A percentile compares a stretch with the other conserved stretches of the same genome.
These are phyloP conservation scores for Piliocolobus tephrosceles DNA, from an alignment of 2,113 vertebrate species.

Conservation along the genomic window DNA sequence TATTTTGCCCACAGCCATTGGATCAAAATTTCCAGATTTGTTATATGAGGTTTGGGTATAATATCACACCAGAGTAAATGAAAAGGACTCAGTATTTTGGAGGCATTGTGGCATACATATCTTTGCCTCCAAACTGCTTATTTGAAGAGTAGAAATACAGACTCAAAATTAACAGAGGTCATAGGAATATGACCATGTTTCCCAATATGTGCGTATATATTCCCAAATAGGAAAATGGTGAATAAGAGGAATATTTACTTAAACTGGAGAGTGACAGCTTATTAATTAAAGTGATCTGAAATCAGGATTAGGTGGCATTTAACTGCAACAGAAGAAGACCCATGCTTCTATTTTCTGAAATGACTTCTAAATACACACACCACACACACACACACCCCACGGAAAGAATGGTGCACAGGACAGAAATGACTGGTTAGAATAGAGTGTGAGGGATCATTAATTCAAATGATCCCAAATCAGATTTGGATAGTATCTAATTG, in stretches of 20 bases:
- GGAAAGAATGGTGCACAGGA: conserved; percentile 19
- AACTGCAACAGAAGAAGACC: conserved; percentile 55
- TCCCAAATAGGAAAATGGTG: conserved; percentile 53
- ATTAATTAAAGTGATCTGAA: conserved; percentile 45
- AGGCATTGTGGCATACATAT: neutral
- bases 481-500: neutral
- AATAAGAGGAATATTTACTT: conserved; percentile 43
- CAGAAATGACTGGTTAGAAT: neutral
- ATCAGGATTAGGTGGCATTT: conserved; percentile 40
- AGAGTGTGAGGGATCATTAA: neutral
- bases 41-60: neutral
- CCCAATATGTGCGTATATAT: too few species aligned
- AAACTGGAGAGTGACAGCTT: conserved; percentile 5
- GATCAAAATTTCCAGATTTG: conserved; percentile 31
- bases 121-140: neutral
- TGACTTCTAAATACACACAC: neutral
- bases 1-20: neutral
- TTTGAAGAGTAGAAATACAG: neutral
- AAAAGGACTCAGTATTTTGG: conserved; percentile 1
- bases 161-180: neutral
- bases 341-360: conserved; percentile 39
- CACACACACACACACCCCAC: neutral
- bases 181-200: neutral
- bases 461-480: conserved; percentile 13
- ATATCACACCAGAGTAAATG: neutral